Base-by-base conservation (phyloP, 2,888 invertebrate genomes). In the Megamerina dolium region DNA sequence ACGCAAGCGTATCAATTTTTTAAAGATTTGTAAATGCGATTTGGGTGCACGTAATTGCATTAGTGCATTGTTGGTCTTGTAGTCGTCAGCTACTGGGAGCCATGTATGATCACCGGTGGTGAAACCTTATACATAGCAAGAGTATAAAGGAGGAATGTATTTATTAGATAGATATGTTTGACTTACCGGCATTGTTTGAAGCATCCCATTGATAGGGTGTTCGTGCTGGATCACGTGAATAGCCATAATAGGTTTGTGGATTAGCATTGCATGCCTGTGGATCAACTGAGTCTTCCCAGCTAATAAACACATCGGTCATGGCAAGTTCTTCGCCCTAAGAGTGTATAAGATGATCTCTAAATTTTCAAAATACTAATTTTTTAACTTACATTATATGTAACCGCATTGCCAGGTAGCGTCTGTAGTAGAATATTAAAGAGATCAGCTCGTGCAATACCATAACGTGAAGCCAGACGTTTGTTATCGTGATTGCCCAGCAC, bases 361-460 rank as follows among this genome's bases (percentile, higher is more conserved):
- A 6, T 10, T 31, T 8, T 32, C 37, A 3, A 2, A n/a, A 37
- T 21, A 29, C 14, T 37, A 21, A 16, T 17, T 13, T 17, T n/a
- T 2, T 18, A 3, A 46, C 60, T 68, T 57, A 76, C 78, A 73
- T 93, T 87, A 62, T 93, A 94, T 0, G 88, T 85, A 1, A 92
- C 81, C 14, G 83, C 81, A 17, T 87, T 79, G 16, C 94, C 94
- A 0, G 91, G 92, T 45, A 94, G 73, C 4, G 91, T 75, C 59
- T 87, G 75, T 12, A 82, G 73, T 30, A 95, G 66, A 81, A 93
- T 89, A 59, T 88, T 87, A 48, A 91, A 76, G 12, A 83, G 81
- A 65, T 91, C 89, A 0, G 82, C 79, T 46, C 85, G 74, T 40
- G 80, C 77, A 0, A 74, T 72, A 1, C 85, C 85, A 46, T 81